Evolutionary conservation across 2,888 invertebrate species (phyloP), one percentile per base, ranked within the genome.

Genomic region (Strigamia crassipes): DNA sequence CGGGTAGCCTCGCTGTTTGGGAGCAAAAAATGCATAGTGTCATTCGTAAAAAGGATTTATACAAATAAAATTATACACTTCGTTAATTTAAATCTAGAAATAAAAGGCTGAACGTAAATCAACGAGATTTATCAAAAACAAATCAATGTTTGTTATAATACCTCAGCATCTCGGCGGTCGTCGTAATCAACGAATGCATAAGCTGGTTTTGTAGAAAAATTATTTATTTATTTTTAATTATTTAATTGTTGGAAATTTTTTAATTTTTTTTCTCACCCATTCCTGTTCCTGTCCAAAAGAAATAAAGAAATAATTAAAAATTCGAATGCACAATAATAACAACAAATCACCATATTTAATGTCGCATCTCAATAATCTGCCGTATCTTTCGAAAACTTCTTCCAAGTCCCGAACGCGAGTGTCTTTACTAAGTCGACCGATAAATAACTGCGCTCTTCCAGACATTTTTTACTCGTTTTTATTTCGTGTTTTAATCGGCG

Each of bases 161-260:
- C 88, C 86, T 88, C 88, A 31, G 88, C 89, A 87, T 88, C 89
- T 83, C 88, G 84, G 82, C 87, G 85, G 85, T 89, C 88, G 85
- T 88, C 89, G 86, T 86, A 89, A 84, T 89, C 88, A 82, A 89
- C 87, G 86, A 89, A 89, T 4, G 87, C 89, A 86, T 88, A 89
- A 5, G 88, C 89, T 87, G 80, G 18, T 21, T 2, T 21, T 31
- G 5, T 18, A 41, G 18, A 41, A n/a, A 38, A 10, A 27, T 38
- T 78, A 27, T 9, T 23, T 13, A 66, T 73, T 4, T 18, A 73
- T 10, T 15, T n/a, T 73, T 15, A 1, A 13, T 18, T 31, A 27
- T 27, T 34, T 27, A 41, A 18, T 31, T 12, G 0, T n/a, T 10
- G n/a, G 15, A 77, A 23, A 1, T 78, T 21, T 78, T n/a, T 38